These are phyloP conservation scores for Chloebia gouldiae DNA, from an alignment of 2,113 vertebrate genomes.

Conservation along the genomic window DNA sequence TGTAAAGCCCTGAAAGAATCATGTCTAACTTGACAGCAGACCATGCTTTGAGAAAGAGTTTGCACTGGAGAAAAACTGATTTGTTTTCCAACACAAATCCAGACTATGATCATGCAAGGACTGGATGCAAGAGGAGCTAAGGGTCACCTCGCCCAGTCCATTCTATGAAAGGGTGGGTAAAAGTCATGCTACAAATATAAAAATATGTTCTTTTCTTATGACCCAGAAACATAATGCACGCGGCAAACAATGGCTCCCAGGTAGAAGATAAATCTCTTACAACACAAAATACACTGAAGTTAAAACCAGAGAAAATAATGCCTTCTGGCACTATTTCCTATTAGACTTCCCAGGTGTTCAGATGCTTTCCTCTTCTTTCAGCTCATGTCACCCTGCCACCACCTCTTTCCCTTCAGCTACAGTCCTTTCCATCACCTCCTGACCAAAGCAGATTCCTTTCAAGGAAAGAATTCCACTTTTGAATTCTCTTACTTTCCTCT, in stretches of 20 bases:
- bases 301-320: not conserved
- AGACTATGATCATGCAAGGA: not conserved
- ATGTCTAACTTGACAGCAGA: not conserved
- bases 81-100: not conserved
- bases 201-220: not conserved
- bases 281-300: not conserved
- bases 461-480: conserved; percentile 40
- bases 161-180: not conserved
- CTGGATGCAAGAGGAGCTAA: not conserved
- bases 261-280: not conserved
- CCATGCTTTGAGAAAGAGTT: not conserved
- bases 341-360: not conserved
- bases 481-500: conserved; percentile 35
- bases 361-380: not conserved
- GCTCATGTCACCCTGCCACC: not conserved
- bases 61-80: not conserved
- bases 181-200: not conserved
- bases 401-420: not conserved
- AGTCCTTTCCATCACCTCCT: not conserved
- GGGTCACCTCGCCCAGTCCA: not conserved
- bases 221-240: not conserved
- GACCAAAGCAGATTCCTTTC: conserved; percentile 40
- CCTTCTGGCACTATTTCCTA: not conserved
- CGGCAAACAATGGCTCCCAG: not conserved
- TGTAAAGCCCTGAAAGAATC: not conserved